Conservation (phyloP, 2,888 invertebrate genomes). For the Mylabris sibirica region DNA sequence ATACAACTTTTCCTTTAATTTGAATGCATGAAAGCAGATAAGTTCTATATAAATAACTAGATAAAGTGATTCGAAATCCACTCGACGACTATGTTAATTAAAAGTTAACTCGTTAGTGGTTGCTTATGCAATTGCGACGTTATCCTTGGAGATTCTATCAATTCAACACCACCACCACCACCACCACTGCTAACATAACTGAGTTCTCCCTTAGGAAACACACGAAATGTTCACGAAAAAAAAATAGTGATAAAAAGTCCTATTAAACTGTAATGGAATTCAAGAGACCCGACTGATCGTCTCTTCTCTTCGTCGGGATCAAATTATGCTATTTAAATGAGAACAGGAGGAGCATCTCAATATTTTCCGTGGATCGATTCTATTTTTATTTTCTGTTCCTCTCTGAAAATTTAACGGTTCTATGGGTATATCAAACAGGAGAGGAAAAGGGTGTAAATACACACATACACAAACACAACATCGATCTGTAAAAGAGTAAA, state of each 20-base stretch:
- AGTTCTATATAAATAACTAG: neutral
- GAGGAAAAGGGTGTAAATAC: neutral
- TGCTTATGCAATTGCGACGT: conserved; percentile 3
- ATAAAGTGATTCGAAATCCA: neutral
- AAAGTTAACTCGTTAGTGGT: conserved; percentile 33
- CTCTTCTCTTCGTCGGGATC: conserved; percentile 31
- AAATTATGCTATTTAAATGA: conserved; percentile 41
- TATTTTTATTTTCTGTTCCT: neutral
- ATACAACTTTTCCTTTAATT: neutral
- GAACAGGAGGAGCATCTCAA: conserved; percentile 30
- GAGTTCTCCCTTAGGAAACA: neutral
- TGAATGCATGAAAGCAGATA: neutral
- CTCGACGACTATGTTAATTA: conserved; percentile 25
- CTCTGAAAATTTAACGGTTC: neutral
- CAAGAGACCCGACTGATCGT: conserved; percentile 20
- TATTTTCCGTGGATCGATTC: conserved; percentile 11
- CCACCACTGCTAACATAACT: too few relatives aligned
- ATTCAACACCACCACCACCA: neutral
- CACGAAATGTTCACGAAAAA: conserved; percentile 20
- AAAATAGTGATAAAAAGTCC: conserved; percentile 33
- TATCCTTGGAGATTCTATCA: conserved; percentile 9
- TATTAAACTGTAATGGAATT: conserved; percentile 37
- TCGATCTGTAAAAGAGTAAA: neutral
- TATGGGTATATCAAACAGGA: too few relatives aligned
- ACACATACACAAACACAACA: neutral